Percentiles rank a stretch among this genome's conserved stretches.
phyloP scores from a whole-genome alignment of 2,113 vertebrate species.

The Xiphophorus maculatus region DNA sequence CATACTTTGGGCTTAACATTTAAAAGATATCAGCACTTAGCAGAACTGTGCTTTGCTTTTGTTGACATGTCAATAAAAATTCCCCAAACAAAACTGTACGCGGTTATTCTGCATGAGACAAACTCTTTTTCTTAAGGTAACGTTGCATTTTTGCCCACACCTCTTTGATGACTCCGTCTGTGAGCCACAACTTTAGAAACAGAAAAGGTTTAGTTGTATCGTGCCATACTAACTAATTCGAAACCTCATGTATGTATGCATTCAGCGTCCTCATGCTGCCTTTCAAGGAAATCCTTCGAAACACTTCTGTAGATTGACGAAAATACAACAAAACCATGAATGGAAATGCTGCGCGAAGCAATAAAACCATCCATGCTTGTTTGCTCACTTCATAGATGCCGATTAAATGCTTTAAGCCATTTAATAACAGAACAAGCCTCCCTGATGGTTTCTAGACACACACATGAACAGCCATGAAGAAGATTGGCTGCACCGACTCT shows the following conservation, averaged over 20 bases:
- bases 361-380: conserved; percentile 56
- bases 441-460: conserved; percentile 33
- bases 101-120: too few species aligned
- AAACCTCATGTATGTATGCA: background rate
- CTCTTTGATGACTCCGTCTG: too few species aligned
- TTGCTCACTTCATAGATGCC: conserved; percentile 30
- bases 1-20: too few species aligned
- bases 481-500: conserved; percentile 33
- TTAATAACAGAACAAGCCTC: conserved; percentile 56
- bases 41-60: too few species aligned
- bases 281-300: background rate
- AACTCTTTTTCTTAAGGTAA: too few species aligned
- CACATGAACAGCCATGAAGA: conserved; percentile 10
- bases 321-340: conserved; percentile 32
- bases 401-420: conserved; percentile 47
- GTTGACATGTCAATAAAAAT: too few species aligned
- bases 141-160: too few species aligned
- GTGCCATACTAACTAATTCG: too few species aligned
- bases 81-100: too few species aligned
- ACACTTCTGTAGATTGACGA: conserved; percentile 4
- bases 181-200: too few species aligned
- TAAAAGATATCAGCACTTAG: too few species aligned
- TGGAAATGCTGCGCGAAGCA: conserved; percentile 30
- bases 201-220: too few species aligned
- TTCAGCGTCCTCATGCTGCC: background rate